phyloP scores from a whole-genome alignment of 2,113 vertebrate genomes.

The Pluvianellus socialis region DNA sequence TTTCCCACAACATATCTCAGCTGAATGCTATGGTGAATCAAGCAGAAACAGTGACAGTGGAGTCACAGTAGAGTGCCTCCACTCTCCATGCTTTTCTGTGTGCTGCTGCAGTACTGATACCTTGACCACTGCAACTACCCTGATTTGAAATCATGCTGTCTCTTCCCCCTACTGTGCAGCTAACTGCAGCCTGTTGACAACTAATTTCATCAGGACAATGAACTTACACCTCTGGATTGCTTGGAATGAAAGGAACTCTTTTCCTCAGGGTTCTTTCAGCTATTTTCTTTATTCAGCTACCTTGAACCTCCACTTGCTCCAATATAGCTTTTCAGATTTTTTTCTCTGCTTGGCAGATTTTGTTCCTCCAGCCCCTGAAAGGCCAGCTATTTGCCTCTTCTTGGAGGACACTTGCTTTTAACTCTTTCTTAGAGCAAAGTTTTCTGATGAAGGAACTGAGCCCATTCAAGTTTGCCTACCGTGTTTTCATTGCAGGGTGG shows the following conservation, averaged over 20 bases:
- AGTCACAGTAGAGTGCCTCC: not conserved
- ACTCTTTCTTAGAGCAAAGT: not conserved
- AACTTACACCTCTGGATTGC: slow-evolving; percentile 19
- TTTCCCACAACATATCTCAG: not conserved
- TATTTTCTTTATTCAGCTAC: not conserved
- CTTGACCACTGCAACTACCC: not conserved
- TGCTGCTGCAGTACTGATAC: not conserved
- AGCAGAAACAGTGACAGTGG: not conserved
- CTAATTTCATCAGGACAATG: slow-evolving; percentile 14
- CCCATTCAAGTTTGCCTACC: not conserved
- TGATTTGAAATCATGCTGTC: not conserved
- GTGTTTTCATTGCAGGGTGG: not conserved
- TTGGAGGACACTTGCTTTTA: not conserved
- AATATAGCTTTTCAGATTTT: not conserved
- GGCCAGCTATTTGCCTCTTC: not conserved
- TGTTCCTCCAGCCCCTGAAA: not conserved
- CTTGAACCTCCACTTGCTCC: not conserved
- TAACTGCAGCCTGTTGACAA: not conserved
- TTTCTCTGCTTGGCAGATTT: not conserved
- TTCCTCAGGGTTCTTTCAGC: slow-evolving; percentile 44
- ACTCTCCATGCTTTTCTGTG: not conserved
- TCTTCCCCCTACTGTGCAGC: not conserved
- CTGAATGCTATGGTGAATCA: not conserved
- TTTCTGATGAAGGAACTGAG: not conserved
- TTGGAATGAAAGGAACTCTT: slow-evolving; percentile 58